Percentiles rank a stretch among this genome's conserved stretches.
These are phyloP conservation scores for Phoxinus dragarum DNA, from an alignment of 2,797 vertebrate species.

Conservation along the genomic window DNA sequence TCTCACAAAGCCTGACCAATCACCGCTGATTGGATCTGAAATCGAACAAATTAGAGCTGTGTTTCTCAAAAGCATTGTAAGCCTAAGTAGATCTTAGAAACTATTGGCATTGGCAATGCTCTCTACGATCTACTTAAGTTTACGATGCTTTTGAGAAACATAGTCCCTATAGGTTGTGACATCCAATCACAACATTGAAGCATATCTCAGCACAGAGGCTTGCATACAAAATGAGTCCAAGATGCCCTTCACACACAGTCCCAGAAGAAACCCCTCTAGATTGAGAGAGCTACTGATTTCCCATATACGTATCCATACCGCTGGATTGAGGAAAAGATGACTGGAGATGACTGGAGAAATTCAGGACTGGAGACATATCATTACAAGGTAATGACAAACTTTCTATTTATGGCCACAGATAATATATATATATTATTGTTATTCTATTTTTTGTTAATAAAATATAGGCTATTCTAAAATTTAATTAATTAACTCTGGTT, in stretches of 20 bases:
- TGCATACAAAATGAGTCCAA: conserved; percentile 9
- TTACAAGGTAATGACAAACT: neutral
- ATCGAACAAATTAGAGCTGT: neutral
- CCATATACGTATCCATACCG: neutral
- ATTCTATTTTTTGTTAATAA: too few species aligned
- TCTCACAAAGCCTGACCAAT: neutral
- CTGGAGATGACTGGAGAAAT: too few species aligned
- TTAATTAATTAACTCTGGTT: too few species aligned
- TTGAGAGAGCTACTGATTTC: conserved; percentile 29
- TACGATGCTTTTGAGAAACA: conserved; percentile 6
- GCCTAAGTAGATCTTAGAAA: neutral
- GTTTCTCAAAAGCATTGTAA: neutral
- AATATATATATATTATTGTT: neutral
- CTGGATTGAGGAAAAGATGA: neutral
- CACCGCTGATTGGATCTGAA: neutral
- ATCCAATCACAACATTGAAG: conserved; percentile 18
- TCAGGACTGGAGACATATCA: neutral
- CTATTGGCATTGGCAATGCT: neutral
- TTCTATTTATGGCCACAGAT: too few species aligned
- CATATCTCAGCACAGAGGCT: neutral
- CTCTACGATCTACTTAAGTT: neutral
- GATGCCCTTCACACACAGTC: conserved; percentile 29
- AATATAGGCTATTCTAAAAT: too few species aligned
- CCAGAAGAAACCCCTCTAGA: conserved; percentile 6
- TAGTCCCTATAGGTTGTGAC: neutral